These are phyloP conservation scores for Anolis carolinensis DNA, from an alignment of 2,113 vertebrate species.

Conservation along the genomic window DNA sequence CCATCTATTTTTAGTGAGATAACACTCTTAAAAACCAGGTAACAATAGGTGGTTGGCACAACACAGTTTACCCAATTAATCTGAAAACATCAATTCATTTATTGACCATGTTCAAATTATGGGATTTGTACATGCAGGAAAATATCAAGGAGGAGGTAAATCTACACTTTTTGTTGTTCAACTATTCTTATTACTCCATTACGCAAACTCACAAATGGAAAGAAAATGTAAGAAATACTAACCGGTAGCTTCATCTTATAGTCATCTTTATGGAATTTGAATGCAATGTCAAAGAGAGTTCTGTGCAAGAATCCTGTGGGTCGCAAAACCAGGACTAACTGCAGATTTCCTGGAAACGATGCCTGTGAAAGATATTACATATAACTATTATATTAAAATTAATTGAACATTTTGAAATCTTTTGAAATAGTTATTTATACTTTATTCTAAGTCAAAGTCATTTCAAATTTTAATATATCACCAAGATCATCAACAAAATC, in stretches of 20 bases:
- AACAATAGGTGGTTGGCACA: background rate
- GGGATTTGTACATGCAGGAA: background rate
- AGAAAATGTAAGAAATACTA: constrained; percentile 62
- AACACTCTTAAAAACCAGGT: background rate
- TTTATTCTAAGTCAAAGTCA: background rate
- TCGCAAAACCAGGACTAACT: constrained; percentile 92
- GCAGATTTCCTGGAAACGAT: constrained; percentile 95
- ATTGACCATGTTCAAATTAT: background rate
- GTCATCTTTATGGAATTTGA: constrained; percentile 95
- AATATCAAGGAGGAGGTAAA: background rate
- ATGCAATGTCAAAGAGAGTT: constrained; percentile 88
- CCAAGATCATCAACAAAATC: background rate
- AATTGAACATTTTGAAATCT: background rate
- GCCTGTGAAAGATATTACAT: constrained; percentile 75
- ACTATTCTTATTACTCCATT: background rate
- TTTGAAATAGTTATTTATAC: background rate
- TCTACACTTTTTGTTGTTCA: background rate
- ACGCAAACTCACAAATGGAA: background rate
- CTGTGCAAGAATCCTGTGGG: constrained; percentile 91
- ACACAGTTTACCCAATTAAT: background rate
- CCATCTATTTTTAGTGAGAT: background rate
- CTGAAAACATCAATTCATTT: background rate
- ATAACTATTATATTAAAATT: constrained; percentile 31
- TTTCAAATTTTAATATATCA: background rate
- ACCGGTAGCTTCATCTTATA: constrained; percentile 99